These are phyloP conservation scores for Drepanosiphum platanoidis DNA, from an alignment of 2,888 invertebrate species.

Conservation along the genomic window DNA sequence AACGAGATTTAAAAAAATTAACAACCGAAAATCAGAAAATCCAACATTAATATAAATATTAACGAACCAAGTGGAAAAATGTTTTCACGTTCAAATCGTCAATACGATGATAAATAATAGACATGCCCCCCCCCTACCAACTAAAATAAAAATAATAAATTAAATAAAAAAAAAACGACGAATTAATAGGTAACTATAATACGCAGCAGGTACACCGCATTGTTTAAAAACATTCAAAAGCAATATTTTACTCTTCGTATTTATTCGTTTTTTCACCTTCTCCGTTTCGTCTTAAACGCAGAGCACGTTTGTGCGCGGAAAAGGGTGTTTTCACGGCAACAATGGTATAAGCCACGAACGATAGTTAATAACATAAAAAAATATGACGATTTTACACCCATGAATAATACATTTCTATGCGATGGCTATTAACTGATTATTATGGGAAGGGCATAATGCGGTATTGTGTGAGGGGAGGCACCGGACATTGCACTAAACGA, in stretches of 20 bases:
- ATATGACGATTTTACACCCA: constrained; percentile 43
- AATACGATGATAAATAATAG: no score
- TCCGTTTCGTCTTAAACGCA: neutral
- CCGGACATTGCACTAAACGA: constrained; percentile 59
- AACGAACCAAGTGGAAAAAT: no score
- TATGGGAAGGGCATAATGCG: constrained; percentile 47
- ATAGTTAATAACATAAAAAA: constrained; percentile 28
- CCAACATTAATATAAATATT: no score
- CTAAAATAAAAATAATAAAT: no score
- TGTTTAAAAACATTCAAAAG: constrained; percentile 1
- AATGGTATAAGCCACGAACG: neutral
- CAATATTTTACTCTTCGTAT: neutral
- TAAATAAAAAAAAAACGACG: no score
- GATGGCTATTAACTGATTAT: constrained; percentile 53
- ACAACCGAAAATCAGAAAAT: no score
- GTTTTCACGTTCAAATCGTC: no score
- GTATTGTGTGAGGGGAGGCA: constrained; percentile 42
- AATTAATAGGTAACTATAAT: neutral
- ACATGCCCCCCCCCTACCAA: no score
- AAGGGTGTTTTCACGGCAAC: constrained; percentile 35
- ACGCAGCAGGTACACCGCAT: neutral
- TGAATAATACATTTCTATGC: constrained; percentile 44
- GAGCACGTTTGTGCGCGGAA: constrained; percentile 7
- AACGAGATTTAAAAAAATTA: no score
- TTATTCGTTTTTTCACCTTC: neutral